Evolutionary conservation across 2,888 invertebrate species (phyloP).

Genomic region (Tachina grossa): DNA sequence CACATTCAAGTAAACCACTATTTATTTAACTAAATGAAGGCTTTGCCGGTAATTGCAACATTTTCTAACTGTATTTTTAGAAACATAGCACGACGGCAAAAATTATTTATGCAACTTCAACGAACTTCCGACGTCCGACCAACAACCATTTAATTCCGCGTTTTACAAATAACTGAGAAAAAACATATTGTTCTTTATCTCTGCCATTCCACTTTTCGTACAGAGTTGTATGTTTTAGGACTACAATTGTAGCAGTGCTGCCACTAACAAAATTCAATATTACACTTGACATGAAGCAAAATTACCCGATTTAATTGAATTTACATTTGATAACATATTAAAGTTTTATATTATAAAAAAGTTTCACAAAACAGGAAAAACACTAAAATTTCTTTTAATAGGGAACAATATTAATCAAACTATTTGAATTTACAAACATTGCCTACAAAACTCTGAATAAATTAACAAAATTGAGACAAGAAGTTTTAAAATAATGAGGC

Average conservation of each 20-base stretch:
- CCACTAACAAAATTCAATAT: neutral
- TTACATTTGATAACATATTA: no score
- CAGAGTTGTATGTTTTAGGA: constrained; percentile 18
- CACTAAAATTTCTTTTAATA: no score
- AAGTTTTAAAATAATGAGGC: no score
- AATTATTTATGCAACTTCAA: neutral
- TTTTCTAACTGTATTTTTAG: constrained; percentile 4
- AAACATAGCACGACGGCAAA: constrained; percentile 31
- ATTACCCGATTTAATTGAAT: no score
- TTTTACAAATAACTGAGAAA: constrained; percentile 61
- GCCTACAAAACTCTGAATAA: no score
- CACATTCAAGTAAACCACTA: neutral
- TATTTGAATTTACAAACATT: no score
- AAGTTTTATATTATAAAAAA: no score
- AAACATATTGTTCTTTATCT: constrained; percentile 44
- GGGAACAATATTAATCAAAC: no score
- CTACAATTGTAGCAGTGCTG: neutral
- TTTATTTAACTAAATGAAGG: neutral
- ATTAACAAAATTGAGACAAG: no score
- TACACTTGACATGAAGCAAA: no score
- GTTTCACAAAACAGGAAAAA: no score
- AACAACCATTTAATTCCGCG: constrained; percentile 56
- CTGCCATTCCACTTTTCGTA: constrained; percentile 16
- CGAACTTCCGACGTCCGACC: neutral
- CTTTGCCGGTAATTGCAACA: constrained; percentile 10